Base-by-base conservation (phyloP, 1,140 invertebrate genomes). In the Hesperophylax magnus region DNA sequence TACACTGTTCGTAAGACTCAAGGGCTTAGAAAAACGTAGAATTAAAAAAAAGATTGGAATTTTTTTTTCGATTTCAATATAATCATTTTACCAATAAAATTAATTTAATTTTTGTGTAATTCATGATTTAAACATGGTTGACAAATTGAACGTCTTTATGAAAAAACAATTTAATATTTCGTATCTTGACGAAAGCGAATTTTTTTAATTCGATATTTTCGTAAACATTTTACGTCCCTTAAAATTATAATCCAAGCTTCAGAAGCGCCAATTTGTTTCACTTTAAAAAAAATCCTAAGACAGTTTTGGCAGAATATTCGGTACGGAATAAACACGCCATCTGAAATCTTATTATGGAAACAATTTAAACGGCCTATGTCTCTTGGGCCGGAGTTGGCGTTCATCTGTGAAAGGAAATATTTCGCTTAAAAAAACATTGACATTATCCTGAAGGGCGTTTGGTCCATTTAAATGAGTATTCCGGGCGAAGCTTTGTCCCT, bases 331-430 rank as follows among this genome's bases (percentile, higher is more conserved):
- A 75, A 75, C 72, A 75, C 72, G 54, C 72, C 72, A 75, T 75
- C 72, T 34, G 72, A 58, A 75, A 75, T 75, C 72, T 75, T 75
- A 75, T 75, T 75, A 75, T 75, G 72, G 72, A 75, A 75, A 75
- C 72, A 75, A 75, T 75, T 75, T 75, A 75, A 75, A 58, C 72
- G 24, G 24, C 56, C 72, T 58, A 24, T 22, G 8, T 27, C 72
- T 54, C 72, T 31, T 3, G 15, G 18, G 24, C 27, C 56, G 27
- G 72, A 58, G 72, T 58, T 60, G 24, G 72, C 56, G 54, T 75
- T 75, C 56, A 60, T 58, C 72, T 75, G 53, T 75, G 56, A 75
- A 75, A 75, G 72, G 72, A 75, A 75, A 75, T 60, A 75, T 75
- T 75, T 75, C 72, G 53, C 72, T 75, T 75, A 75, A 75, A 60